Percentiles rank a stretch among this genome's conserved stretches.
Evolutionary conservation across 2,113 vertebrate species (phyloP).

Genomic region (Acanthisitta chloris): DNA sequence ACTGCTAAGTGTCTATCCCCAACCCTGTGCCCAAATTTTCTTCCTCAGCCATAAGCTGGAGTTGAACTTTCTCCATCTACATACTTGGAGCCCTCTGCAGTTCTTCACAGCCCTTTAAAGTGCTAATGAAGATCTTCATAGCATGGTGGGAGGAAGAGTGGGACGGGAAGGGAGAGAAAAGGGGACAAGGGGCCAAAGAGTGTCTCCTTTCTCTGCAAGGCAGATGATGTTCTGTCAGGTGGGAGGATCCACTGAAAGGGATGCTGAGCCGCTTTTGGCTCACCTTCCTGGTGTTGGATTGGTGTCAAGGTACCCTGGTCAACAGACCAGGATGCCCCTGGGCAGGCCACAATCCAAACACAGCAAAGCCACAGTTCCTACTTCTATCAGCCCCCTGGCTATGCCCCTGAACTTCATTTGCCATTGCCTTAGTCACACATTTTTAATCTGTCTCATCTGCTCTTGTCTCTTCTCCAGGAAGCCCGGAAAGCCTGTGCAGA

Average conservation of each 20-base stretch:
- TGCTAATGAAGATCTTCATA: neutral
- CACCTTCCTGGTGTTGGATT: neutral
- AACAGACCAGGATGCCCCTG: neutral
- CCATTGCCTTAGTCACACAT: accelerated
- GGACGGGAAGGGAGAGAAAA: neutral
- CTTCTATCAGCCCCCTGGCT: neutral
- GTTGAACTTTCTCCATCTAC: neutral
- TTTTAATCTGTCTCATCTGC: neutral
- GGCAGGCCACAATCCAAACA: neutral
- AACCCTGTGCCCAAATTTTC: neutral
- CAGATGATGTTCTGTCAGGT: neutral
- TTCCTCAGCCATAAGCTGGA: neutral
- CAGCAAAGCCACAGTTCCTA: neutral
- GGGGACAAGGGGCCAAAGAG: no score
- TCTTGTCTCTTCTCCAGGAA: slow-evolving; percentile 74
- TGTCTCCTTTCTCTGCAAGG: neutral
- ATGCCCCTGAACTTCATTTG: neutral
- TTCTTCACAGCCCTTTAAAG: neutral
- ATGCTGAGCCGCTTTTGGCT: neutral
- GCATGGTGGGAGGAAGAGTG: neutral
- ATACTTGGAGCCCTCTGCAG: neutral
- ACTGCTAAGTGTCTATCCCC: neutral
- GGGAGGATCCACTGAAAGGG: neutral
- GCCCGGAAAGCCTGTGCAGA: slow-evolving; percentile 90
- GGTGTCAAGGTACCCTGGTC: neutral